Conservation (phyloP, 2,113 vertebrate species). For the Glaucomys volans region DNA sequence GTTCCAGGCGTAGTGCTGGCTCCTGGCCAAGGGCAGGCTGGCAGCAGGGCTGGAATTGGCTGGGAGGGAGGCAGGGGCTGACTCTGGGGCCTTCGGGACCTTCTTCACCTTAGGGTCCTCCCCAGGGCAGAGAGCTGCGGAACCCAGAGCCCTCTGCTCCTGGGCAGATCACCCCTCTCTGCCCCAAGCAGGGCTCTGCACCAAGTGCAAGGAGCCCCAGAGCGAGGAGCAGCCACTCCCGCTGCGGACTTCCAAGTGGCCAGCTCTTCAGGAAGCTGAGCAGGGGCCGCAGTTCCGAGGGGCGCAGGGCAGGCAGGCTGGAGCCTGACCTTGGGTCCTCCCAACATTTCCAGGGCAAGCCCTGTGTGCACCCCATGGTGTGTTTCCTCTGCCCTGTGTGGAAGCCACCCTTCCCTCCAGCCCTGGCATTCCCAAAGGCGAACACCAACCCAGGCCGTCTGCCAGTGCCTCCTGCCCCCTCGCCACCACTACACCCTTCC, state of each 20-base stretch:
- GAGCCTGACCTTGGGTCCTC: too few species aligned
- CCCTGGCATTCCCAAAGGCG: neutral
- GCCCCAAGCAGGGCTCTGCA: neutral
- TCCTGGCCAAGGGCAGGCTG: neutral
- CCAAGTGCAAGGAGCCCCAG: neutral
- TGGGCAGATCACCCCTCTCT: too few species aligned
- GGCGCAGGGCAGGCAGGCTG: too few species aligned
- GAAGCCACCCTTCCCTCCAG: neutral
- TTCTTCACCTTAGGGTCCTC: neutral
- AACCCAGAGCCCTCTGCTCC: neutral
- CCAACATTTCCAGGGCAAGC: too few species aligned
- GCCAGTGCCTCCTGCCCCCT: neutral
- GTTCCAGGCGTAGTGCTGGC: neutral
- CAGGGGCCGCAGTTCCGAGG: too few species aligned
- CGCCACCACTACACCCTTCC: fast-evolving
- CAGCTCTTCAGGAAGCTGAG: too few species aligned
- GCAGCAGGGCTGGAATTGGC: neutral
- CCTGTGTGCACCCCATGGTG: fast-evolving
- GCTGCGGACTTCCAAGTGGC: too few species aligned
- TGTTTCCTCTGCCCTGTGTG: too few species aligned
- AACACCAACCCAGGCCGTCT: neutral
- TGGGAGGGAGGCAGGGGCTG: neutral
- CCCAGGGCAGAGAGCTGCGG: neutral
- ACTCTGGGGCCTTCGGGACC: too few species aligned
- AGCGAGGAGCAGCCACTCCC: neutral